These are phyloP conservation scores for Micromys minutus DNA, from an alignment of 2,113 vertebrate species.

Conservation along the genomic window DNA sequence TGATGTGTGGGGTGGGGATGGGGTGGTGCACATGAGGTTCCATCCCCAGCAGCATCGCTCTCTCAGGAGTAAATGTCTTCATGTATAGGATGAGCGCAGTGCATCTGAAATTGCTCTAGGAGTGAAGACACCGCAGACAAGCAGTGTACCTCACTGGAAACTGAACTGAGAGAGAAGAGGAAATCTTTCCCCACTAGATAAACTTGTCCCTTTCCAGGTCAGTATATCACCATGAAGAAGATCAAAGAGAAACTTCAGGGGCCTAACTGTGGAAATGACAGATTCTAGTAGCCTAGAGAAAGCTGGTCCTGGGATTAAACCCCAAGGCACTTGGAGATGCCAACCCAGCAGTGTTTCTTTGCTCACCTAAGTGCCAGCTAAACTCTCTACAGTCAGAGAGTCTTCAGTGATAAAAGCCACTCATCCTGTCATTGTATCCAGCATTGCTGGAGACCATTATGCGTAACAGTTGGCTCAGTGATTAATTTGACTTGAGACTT, in stretches of 20 bases:
- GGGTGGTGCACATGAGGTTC: neutral
- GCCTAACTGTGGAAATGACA: slow-evolving; percentile 33
- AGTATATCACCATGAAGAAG: neutral
- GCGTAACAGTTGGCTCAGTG: neutral
- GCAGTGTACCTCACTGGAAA: neutral
- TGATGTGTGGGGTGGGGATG: neutral
- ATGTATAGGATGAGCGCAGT: neutral
- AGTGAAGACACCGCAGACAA: neutral
- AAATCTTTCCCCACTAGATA: neutral
- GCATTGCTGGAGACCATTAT: neutral
- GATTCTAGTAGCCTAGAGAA: slow-evolving; percentile 40
- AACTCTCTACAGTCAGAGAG: slow-evolving; percentile 31
- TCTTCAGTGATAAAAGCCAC: neutral
- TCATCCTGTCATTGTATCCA: neutral
- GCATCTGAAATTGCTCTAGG: neutral
- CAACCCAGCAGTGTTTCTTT: slow-evolving; percentile 5
- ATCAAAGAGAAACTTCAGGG: neutral
- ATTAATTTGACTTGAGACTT: neutral
- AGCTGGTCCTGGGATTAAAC: slow-evolving; percentile 36
- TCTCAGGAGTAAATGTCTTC: neutral
- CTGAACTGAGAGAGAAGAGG: neutral
- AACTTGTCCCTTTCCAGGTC: neutral
- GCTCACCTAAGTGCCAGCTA: neutral
- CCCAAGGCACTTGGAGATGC: neutral
- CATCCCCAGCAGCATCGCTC: neutral